Conservation (phyloP, 1,140 invertebrate species). For the Dendrolimus punctatus region DNA sequence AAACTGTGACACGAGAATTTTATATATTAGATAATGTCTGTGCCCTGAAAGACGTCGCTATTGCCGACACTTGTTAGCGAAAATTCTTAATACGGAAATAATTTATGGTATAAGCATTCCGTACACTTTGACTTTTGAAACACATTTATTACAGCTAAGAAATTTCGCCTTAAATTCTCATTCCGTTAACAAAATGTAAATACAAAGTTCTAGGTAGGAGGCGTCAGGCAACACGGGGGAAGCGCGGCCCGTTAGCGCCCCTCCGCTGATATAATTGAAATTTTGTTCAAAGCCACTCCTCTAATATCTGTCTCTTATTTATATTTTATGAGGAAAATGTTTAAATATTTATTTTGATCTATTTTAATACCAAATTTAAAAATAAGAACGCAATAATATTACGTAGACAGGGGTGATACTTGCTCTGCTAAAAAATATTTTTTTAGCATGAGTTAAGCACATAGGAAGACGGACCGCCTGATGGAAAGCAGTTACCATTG, state of each 20-base stretch:
- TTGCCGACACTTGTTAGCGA: background rate
- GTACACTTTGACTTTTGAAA: slow-evolving; percentile 28
- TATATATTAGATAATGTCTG: too few relatives aligned
- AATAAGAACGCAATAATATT: too few relatives aligned
- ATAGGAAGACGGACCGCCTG: too few relatives aligned
- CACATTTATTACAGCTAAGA: slow-evolving; percentile 46
- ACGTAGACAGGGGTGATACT: too few relatives aligned
- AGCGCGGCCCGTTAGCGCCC: slow-evolving; percentile 27
- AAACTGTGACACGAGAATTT: too few relatives aligned
- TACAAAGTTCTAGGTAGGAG: slow-evolving; percentile 34
- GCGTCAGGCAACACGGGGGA: slow-evolving; percentile 23
- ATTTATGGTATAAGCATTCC: slow-evolving; percentile 34
- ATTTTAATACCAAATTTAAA: too few relatives aligned
- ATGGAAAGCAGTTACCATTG: too few relatives aligned
- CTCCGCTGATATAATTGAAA: slow-evolving; percentile 55
- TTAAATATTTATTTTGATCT: slow-evolving; percentile 34
- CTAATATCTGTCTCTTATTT: slow-evolving; percentile 45
- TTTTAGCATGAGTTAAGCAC: too few relatives aligned
- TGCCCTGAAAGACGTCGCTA: too few relatives aligned
- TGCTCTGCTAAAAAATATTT: too few relatives aligned
- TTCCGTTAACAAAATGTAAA: slow-evolving; percentile 64
- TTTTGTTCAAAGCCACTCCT: slow-evolving; percentile 41
- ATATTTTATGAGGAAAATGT: slow-evolving; percentile 38
- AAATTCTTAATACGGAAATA: slow-evolving; percentile 5
- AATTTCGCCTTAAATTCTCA: slow-evolving; percentile 59